Base-by-base conservation (phyloP, 2,888 invertebrate genomes). In the Dioctria linearis region DNA sequence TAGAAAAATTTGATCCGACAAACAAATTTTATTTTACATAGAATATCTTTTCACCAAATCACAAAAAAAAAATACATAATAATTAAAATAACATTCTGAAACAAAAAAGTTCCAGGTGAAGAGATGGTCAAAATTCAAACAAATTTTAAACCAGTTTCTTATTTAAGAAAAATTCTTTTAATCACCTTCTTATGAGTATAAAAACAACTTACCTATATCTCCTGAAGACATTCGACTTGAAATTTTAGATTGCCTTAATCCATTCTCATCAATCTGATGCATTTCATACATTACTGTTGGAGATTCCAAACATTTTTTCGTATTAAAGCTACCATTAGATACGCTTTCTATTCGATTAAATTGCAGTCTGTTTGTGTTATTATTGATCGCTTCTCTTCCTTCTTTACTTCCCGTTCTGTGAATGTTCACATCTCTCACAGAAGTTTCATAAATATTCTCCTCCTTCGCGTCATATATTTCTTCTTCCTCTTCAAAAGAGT, bases 181-280 rank as follows among this genome's bases (percentile, higher is more conserved):
- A 25, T 25, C 25, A 46, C 9, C 6, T 46, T 5, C 49, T 0
- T 9, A 46, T 46, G 9, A 59, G 11, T 13, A 59, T 13, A 59
- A 5, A 59, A 11, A 57, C 43, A 49, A 54, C 71, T 61, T 61
- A 75, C 75, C 61, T 25, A 61, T 25, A 13, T 75, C 61, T 25
- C 61, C 75, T 61, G 61, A 8, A 42, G 75, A n/a, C 66, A 43
- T 13, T 66, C 46, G 66, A 46, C 46, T 71, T 13, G 57, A 59
- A 66, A 65, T 78, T 66, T 73, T 51, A 8, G 78, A 54, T 71
- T 80, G 80, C 49, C 65, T 80, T 11, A 80, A 43, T 57, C 78
- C 82, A 51, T 80, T 81, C 40, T 80, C 82, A 73, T 82, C 82
- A 39, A 80, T 73, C 54, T 82, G 78, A n/a, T 71, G 61, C 71